These are phyloP conservation scores for Oncorhynchus gorbuscha DNA, from an alignment of 2,113 vertebrate genomes.

Conservation along the genomic window DNA sequence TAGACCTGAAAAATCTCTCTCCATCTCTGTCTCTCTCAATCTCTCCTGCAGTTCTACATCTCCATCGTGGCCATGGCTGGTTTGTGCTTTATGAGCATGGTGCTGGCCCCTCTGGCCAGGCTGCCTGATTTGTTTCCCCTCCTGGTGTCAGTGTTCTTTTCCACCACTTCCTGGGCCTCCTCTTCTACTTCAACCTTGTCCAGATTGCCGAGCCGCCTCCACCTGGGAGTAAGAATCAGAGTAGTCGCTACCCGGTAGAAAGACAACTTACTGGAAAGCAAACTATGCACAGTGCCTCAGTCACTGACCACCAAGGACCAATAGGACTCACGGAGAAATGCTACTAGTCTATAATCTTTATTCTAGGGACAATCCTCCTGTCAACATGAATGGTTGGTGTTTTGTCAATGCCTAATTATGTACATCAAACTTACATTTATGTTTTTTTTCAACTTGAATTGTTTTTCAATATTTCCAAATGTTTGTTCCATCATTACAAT, in stretches of 20 bases:
- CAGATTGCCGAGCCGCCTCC: conserved; percentile 77
- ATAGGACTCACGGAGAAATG: no score
- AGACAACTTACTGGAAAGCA: no score
- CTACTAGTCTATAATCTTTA: no score
- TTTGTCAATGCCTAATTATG: conserved; percentile 15
- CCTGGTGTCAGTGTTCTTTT: conserved; percentile 80
- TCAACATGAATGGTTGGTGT: neutral
- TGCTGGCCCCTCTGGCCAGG: conserved; percentile 73
- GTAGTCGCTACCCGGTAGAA: neutral
- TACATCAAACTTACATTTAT: neutral
- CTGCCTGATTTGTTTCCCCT: conserved; percentile 89
- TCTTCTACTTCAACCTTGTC: conserved; percentile 84
- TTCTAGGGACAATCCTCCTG: neutral
- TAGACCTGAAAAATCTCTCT: neutral
- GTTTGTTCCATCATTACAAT: conserved; percentile 53
- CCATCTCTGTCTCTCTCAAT: neutral
- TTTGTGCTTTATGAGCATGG: conserved; percentile 74
- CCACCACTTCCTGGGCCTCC: conserved; percentile 81
- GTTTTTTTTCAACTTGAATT: no score
- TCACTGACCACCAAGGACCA: neutral
- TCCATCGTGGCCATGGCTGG: conserved; percentile 76
- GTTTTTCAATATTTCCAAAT: conserved; percentile 31
- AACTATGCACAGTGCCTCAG: neutral
- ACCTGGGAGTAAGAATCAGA: conserved; percentile 67
- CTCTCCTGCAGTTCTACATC: conserved; percentile 80